Evolutionary conservation across 2,888 invertebrate genomes (phyloP), one percentile per base, ranked within the genome.

Genomic region (Lobophora halterata): DNA sequence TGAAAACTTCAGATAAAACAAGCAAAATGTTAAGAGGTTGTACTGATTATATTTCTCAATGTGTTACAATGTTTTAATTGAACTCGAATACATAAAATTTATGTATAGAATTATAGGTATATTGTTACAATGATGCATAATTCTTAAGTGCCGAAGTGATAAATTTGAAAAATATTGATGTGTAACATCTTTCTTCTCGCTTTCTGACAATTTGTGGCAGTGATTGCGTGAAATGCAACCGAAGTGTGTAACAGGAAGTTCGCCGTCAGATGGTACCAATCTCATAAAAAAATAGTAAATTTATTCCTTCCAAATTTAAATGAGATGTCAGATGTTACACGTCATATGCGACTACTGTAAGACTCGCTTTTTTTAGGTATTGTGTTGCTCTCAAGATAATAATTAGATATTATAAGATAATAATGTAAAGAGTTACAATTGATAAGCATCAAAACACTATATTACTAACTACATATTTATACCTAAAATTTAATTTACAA

Each of bases 41-140:
- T 74, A 78, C 69, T 67, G 66, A 50, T 67, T 75, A 79, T 74
- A 75, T 73, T 78, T 71, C 58, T 63, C 59, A 78, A 75, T 77
- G 71, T 66, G 66, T 74, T 76, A 79, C 77, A 79, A 75, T 75
- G 11, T 24, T 16, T 20, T 17, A 65, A 61, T 60, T 65, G 52
- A 55, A 69, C 65, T 72, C 62, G 59, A 71, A 71, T 58, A 68
- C 64, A 71, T 65, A 67, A 71, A 61, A 61, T 68, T 69, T 62
- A 73, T 60, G 74, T 78, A 75, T 65, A n/a, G n/a, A 55, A 61
- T 68, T 71, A 74, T 70, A 75, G 61, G 63, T 67, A 60, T 60
- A 60, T 54, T 60, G 47, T 50, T 67, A 56, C 49, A 55, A 78
- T 76, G 74, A 71, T 55, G 57, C 66, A 73, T 73, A 76, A 57